Evolutionary conservation across 2,888 invertebrate genomes (phyloP).

Genomic region (Lydus trimaculatus): DNA sequence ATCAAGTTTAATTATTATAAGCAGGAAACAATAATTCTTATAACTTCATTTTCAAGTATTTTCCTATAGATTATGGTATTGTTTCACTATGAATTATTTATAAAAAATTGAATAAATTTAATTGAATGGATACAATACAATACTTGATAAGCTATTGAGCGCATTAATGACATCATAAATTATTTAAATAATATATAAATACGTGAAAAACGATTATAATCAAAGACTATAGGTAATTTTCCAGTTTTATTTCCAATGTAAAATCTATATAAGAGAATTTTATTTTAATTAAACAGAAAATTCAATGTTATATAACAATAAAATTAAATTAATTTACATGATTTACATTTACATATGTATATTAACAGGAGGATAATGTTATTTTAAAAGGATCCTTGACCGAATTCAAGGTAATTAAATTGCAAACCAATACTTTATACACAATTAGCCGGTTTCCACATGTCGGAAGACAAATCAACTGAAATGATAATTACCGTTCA

Average conservation of each 20-base stretch:
- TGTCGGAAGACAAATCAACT: not conserved
- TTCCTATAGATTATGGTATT: too few relatives aligned
- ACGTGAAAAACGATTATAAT: not conserved
- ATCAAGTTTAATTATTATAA: not conserved
- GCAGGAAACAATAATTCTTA: not conserved
- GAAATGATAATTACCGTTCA: not conserved
- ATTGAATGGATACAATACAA: not conserved
- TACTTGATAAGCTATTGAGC: not conserved
- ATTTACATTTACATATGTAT: not conserved
- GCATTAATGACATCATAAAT: slow-evolving; percentile 12
- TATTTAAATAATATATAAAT: slow-evolving; percentile 1
- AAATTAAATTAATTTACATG: not conserved
- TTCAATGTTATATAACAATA: not conserved
- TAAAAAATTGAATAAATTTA: not conserved
- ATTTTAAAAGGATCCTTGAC: not conserved
- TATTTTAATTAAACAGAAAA: not conserved
- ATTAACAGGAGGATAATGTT: not conserved
- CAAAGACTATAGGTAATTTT: not conserved
- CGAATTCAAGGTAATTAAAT: slow-evolving; percentile 2
- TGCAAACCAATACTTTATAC: not conserved
- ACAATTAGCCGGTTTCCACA: not conserved
- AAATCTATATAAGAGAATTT: too few relatives aligned
- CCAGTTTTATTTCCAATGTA: not conserved
- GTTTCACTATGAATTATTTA: not conserved
- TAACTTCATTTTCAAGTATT: too few relatives aligned